A percentile compares a stretch with the other conserved stretches of the same genome.
These are phyloP conservation scores for Lepidurus couesii DNA, from an alignment of 1,140 invertebrate genomes.

Conservation along the genomic window DNA sequence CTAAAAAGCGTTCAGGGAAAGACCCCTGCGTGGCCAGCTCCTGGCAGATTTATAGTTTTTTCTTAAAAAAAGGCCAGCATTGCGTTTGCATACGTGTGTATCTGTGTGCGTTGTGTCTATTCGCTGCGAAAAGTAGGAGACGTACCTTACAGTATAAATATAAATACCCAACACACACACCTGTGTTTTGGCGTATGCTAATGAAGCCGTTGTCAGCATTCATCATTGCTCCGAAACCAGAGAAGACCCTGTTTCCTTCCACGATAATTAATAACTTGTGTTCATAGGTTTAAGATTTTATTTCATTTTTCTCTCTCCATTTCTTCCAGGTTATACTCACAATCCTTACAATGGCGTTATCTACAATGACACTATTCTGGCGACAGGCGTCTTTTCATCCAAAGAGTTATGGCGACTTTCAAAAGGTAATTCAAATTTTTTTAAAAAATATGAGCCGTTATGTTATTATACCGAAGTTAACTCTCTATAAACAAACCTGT, in stretches of 20 bases:
- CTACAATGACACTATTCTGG: slow-evolving; percentile 96
- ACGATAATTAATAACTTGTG: background rate
- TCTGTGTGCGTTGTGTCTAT: background rate
- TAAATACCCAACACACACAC: background rate
- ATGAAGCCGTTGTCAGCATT: background rate
- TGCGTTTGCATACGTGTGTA: background rate
- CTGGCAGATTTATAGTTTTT: too few species aligned
- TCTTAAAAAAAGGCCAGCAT: too few species aligned
- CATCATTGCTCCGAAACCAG: background rate
- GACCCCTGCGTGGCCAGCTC: too few species aligned
- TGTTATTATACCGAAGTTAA: background rate
- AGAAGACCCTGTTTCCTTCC: background rate
- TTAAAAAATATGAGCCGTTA: background rate
- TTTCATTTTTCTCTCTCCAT: slow-evolving; percentile 22
- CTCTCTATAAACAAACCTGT: background rate
- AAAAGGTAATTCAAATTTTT: slow-evolving; percentile 63
- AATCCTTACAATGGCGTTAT: slow-evolving; percentile 96
- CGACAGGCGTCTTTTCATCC: slow-evolving; percentile 96
- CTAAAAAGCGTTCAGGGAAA: too few species aligned
- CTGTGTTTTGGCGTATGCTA: slow-evolving; percentile 12
- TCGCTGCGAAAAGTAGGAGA: background rate
- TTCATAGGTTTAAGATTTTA: background rate
- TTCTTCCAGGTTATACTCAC: slow-evolving; percentile 77
- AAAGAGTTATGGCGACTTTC: slow-evolving; percentile 95
- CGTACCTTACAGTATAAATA: background rate